Base-by-base conservation (phyloP, 2,888 invertebrate species). In the Chaetoderma sp. region DNA sequence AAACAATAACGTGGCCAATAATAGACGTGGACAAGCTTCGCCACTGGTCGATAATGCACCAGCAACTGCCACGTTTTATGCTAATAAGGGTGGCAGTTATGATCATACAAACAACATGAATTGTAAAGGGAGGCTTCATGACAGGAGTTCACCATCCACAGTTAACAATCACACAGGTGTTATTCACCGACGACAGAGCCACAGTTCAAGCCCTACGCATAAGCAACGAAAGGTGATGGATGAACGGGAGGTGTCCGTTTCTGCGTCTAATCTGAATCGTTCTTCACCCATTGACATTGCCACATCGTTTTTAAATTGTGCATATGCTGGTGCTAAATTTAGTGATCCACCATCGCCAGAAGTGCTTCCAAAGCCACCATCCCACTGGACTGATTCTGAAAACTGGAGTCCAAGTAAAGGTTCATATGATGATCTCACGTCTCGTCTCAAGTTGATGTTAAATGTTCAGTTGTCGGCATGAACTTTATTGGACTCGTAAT, bases 281-380 rank as follows among this genome's bases (percentile, higher is more conserved):
- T 47, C 49, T 16, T 30, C 28, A 30, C 18, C 28, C 18, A 4
- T 30, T 30, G 32, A 28, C 2, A 33, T 18, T 21, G 32, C 32
- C n/a, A 28, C 28, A 33, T 33, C 52, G 18, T 30, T 52, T 52
- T n/a, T n/a, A 39, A 44, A 44, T 42, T 54, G 28, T 68, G 78
- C 79, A 47, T 87, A 86, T 70, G 93, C 93, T 72, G 93, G 91
- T 82, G 92, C 93, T 84, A 93, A 93, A 86, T 94, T 93, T 89
- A 93, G 92, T 81, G 93, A 93, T 76, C 92, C 94, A 61, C 94
- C 94, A 57, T 90, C 92, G 64, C 93, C 94, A 49, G 90, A 91
- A 77, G 91, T 91, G 71, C 88, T 94, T 81, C 94, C 94, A 66
- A 92, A 91, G 84, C 94, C 94, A 78, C 94, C 94, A 66, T 90